Conservation (phyloP, 2,113 vertebrate species). For the Picathartes gymnocephalus region DNA sequence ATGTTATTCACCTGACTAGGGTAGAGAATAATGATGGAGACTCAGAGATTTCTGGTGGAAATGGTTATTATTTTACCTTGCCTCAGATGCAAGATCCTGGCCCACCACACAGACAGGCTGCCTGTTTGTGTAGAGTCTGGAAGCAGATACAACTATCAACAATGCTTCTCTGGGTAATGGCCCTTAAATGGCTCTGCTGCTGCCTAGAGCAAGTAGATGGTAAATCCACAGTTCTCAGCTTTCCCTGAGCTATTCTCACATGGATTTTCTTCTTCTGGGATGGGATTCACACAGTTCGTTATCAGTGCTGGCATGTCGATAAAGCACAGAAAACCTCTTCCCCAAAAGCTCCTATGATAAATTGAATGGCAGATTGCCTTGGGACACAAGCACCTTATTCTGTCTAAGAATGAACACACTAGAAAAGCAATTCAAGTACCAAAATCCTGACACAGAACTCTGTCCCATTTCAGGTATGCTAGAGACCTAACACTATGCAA, state of each 20-base stretch:
- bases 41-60: background rate
- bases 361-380: background rate
- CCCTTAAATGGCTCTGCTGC: background rate
- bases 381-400: background rate
- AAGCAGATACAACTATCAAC: background rate
- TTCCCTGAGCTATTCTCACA: background rate
- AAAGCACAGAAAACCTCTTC: background rate
- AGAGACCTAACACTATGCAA: background rate
- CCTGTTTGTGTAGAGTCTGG: background rate
- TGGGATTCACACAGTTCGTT: background rate
- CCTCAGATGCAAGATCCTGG: background rate
- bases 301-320: background rate
- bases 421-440: background rate
- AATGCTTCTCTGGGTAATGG: background rate
- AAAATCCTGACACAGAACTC: background rate
- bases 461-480: background rate
- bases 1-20: background rate
- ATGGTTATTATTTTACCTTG: background rate
- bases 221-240: background rate
- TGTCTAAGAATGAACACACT: background rate
- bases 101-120: background rate
- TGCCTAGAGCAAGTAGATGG: background rate
- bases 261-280: background rate
- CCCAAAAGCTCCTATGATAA: background rate
- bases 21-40: background rate